Evolutionary conservation across 2,797 vertebrate genomes (phyloP).

Genomic region (Pangasius mekongensis): DNA sequence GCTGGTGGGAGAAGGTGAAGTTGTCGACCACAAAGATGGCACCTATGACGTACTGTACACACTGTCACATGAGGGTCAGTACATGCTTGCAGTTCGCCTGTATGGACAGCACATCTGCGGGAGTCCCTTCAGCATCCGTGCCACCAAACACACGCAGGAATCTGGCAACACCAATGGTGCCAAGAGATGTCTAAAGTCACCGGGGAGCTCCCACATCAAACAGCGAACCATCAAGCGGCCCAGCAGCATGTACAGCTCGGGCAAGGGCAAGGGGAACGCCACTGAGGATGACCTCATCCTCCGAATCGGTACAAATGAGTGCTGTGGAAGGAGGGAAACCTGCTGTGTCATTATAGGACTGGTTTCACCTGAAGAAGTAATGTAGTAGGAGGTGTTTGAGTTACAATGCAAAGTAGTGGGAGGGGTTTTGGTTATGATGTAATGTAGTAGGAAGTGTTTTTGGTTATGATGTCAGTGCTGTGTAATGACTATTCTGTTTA

Average conservation of each 20-base stretch:
- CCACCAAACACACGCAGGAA: conserved; percentile 84
- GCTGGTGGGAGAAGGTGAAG: conserved; percentile 80
- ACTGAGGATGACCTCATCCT: conserved; percentile 96
- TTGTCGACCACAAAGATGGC: conserved; percentile 96
- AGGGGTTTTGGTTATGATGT: not conserved
- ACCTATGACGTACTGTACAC: conserved; percentile 93
- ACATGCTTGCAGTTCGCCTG: conserved; percentile 87
- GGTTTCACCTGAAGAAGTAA: not conserved
- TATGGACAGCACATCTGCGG: conserved; percentile 95
- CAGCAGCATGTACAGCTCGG: conserved; percentile 95
- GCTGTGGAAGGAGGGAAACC: not conserved
- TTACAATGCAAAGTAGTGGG: not conserved
- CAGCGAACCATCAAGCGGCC: conserved; percentile 93
- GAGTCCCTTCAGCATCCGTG: conserved; percentile 92
- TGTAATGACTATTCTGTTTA: not conserved
- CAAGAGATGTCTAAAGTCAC: conserved; percentile 90
- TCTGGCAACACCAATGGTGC: conserved; percentile 83
- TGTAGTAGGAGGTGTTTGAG: not conserved
- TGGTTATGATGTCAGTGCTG: not conserved
- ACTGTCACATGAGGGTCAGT: conserved; percentile 87
- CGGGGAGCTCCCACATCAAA: conserved; percentile 88
- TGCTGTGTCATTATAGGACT: not conserved
- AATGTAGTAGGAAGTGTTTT: not conserved
- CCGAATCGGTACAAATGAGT: conserved; percentile 81
- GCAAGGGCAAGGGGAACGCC: conserved; percentile 93